Evolutionary conservation across 2,888 invertebrate species (phyloP).

Genomic region (Pterobdella sp.): DNA sequence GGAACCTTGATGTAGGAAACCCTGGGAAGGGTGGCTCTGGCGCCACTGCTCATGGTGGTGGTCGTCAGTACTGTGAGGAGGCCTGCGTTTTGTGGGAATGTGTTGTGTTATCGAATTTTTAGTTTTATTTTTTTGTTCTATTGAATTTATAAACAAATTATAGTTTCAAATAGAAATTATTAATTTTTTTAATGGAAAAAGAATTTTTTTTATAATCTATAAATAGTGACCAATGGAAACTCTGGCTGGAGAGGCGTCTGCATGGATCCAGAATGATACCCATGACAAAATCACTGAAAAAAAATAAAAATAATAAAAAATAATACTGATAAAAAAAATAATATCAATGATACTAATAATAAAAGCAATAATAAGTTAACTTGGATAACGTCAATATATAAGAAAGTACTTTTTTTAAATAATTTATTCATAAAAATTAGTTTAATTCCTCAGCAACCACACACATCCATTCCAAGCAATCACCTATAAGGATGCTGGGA

Average conservation of each 20-base stretch:
- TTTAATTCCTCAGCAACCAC: no score
- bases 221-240: conserved; percentile 73
- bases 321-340: neutral
- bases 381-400: neutral
- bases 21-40: conserved; percentile 33
- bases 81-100: no score
- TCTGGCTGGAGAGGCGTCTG: conserved; percentile 75
- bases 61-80: conserved; percentile 35
- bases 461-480: no score
- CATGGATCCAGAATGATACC: conserved; percentile 86
- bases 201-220: no score
- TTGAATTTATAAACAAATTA: no score
- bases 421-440: no score
- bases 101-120: no score
- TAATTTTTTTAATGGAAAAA: no score
- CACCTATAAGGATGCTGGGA: conserved; percentile 53
- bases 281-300: conserved; percentile 76
- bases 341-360: neutral
- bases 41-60: conserved; percentile 35
- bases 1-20: conserved; percentile 35
- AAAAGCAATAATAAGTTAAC: neutral
- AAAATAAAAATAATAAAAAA: neutral
- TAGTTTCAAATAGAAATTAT: no score
- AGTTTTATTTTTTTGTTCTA: no score
- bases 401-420: no score